A percentile compares a stretch with the other conserved stretches of the same genome.
Evolutionary conservation across 1,140 invertebrate species (phyloP).

Genomic region (Oedothorax gibbosus): DNA sequence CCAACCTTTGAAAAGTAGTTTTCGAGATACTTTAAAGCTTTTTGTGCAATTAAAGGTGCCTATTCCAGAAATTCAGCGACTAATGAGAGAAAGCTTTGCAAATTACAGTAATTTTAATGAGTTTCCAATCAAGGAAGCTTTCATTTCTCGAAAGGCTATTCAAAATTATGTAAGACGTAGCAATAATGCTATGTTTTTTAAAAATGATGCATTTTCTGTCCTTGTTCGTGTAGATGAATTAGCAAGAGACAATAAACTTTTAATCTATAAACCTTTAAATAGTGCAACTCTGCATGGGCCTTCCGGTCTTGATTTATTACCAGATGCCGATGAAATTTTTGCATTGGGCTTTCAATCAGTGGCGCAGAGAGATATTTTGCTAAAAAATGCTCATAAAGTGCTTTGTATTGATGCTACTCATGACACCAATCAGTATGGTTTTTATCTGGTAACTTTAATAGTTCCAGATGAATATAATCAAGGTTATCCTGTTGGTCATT

Average conservation of each 20-base stretch:
- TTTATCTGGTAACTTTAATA: neutral
- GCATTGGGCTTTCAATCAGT: neutral
- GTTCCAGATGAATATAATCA: neutral
- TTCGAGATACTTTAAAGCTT: neutral
- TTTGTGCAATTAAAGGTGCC: neutral
- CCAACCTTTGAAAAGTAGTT: neutral
- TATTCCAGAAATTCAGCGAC: neutral
- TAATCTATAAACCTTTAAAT: neutral
- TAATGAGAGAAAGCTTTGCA: neutral
- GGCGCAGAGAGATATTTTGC: neutral
- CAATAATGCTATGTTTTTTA: neutral
- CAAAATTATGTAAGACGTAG: neutral
- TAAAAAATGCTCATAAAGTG: neutral
- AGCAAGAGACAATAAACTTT: neutral
- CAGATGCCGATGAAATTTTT: neutral
- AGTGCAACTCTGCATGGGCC: neutral
- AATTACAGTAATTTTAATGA: neutral
- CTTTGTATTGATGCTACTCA: neutral
- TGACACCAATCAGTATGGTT: neutral
- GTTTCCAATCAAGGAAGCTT: neutral
- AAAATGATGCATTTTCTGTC: neutral
- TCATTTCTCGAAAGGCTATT: neutral
- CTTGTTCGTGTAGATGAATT: neutral
- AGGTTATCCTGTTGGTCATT: neutral
- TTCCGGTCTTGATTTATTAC: neutral